Evolutionary conservation across 2,113 vertebrate genomes (phyloP).

Genomic region (Cynocephalus volans): DNA sequence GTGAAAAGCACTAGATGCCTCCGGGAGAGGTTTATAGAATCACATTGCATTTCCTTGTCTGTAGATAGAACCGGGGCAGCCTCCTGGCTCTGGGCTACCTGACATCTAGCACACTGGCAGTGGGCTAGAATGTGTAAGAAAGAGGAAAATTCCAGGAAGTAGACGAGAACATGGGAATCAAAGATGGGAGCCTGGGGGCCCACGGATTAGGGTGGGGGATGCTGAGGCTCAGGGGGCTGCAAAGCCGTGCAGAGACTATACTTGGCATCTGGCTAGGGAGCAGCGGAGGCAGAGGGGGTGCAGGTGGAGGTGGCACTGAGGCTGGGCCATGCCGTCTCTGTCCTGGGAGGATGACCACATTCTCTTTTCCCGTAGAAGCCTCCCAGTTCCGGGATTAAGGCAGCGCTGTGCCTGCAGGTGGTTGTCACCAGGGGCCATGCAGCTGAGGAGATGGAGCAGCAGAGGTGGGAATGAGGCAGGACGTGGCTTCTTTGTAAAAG

Average conservation of each 20-base stretch:
- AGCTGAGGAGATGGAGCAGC: too few species aligned
- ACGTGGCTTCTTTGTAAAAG: not conserved
- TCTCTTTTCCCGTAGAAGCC: not conserved
- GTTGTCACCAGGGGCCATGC: fast-evolving
- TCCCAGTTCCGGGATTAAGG: not conserved
- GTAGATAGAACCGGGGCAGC: not conserved
- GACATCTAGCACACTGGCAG: not conserved
- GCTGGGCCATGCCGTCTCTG: fast-evolving
- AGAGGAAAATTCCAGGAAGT: not conserved
- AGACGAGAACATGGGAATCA: too few species aligned
- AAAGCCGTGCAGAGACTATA: not conserved
- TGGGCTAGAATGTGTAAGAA: not conserved
- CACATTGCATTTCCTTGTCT: not conserved
- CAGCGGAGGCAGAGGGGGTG: too few species aligned
- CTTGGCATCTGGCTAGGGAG: not conserved
- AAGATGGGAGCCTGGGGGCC: not conserved
- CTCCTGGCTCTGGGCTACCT: not conserved
- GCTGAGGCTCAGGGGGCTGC: not conserved
- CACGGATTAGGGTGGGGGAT: fast-evolving
- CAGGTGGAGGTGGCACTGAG: fast-evolving
- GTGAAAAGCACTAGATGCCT: fast-evolving
- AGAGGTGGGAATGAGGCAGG: not conserved
- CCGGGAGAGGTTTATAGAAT: not conserved
- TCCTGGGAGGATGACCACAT: fast-evolving
- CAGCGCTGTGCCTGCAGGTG: fast-evolving